Base-by-base conservation (phyloP, 2,113 vertebrate genomes). In the Leptosomus discolor region DNA sequence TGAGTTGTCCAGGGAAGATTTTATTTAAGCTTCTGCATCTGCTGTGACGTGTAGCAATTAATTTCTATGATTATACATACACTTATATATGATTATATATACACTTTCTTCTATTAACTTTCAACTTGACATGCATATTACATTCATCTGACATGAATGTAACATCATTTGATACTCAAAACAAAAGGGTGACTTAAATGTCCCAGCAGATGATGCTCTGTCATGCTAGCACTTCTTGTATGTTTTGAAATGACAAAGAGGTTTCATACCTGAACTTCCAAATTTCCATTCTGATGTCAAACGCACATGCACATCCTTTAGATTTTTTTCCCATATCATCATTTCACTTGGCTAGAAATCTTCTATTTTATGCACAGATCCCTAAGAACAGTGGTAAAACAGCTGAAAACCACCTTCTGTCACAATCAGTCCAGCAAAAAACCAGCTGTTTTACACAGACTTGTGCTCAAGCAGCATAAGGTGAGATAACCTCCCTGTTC, bases 351-450 rank as follows among this genome's bases (percentile, higher is more conserved):
- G 15, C 50, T 74, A 86, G 36, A 86, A 76, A 56, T 50, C 10
- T 39, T 83, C 53, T 63, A 17, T 78, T 81, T 90, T 41, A 82
- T 82, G 43, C 90, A 71, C 41, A 92, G n/a, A 67, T 50, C 30
- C 73, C 70, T 53, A 85, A 53, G 67, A 93, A 88, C 3, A 6
- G 48, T 36, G 36, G 48, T 48, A 68, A 88, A 95, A 43, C 34
- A 82, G 36, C 19, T 88, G 80, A 90, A 93, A 96, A 89, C 61
- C 45, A 74, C 46, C n/a, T 94, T 92, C 68, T 82, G 64, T 89
- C 57, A 84, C 51, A 77, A 89, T 58, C 16, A 48, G 51, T 69
- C 16, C 65, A 82, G 60, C 21, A 60, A 53, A 85, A 90, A 20
- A 67, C 26, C 41, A 36, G 37, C 26, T 79, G 46, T 76, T 97